A percentile compares a stretch with the other conserved stretches of the same genome.
These are phyloP conservation scores for Hypolimnas misippus DNA, from an alignment of 2,888 invertebrate genomes.

Conservation along the genomic window DNA sequence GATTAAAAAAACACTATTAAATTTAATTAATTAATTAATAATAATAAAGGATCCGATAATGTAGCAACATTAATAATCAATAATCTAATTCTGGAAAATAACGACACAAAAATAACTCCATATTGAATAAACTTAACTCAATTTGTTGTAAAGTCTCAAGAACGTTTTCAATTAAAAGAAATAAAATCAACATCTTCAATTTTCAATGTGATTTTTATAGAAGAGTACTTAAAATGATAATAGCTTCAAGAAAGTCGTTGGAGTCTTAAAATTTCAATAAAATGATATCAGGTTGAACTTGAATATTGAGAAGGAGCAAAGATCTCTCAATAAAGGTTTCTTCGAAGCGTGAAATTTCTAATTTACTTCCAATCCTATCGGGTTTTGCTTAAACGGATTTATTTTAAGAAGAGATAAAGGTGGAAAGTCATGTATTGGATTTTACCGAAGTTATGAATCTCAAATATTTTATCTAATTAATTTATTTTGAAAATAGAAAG, in stretches of 20 bases:
- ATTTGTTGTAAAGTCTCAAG: no score
- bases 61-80: no score
- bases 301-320: neutral
- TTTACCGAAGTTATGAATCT: neutral
- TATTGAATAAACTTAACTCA: no score
- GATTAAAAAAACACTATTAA: no score
- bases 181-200: no score
- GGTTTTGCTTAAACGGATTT: slow-evolving; percentile 10
- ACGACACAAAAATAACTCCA: no score
- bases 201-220: neutral
- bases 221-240: neutral
- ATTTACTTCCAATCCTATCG: slow-evolving; percentile 21
- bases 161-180: no score
- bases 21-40: no score
- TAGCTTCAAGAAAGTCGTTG: neutral
- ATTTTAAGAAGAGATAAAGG: slow-evolving; percentile 5
- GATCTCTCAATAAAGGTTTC: slow-evolving; percentile 28
- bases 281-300: neutral
- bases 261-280: slow-evolving; percentile 5
- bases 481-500: no score
- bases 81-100: no score
- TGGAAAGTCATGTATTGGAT: neutral
- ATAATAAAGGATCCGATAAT: no score
- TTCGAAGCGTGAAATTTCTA: slow-evolving; percentile 32
- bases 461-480: neutral